Conservation (phyloP, 2,888 invertebrate genomes). For the Neoitamus cyanurus region DNA sequence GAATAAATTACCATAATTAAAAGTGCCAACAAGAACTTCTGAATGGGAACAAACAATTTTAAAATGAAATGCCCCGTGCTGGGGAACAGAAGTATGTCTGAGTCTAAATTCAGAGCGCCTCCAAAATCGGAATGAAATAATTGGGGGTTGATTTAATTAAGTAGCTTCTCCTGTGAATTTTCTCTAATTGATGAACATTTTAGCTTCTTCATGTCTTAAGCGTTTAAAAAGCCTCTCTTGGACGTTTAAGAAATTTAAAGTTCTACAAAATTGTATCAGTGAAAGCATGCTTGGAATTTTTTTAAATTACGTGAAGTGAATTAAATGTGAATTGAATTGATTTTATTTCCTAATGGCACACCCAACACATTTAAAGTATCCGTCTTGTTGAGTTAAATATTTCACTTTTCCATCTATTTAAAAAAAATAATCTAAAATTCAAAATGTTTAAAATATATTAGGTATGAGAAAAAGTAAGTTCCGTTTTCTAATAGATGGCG, state of each 20-base stretch:
- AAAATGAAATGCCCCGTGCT: not conserved
- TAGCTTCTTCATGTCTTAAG: not conserved
- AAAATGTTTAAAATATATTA: no score
- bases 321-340: no score
- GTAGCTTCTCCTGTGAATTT: not conserved
- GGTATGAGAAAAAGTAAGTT: no score
- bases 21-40: not conserved
- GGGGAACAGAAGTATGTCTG: not conserved
- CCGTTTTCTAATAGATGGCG: no score
- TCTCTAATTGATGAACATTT: not conserved
- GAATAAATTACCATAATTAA: not conserved
- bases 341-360: no score
- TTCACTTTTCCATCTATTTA: no score
- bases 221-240: not conserved
- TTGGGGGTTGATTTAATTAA: not conserved
- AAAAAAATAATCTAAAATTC: no score
- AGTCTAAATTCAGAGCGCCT: not conserved
- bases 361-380: no score
- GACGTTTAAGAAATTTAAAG: not conserved
- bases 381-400: no score
- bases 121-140: not conserved
- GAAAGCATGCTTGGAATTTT: not conserved
- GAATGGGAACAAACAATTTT: not conserved
- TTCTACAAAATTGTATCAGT: not conserved
- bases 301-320: no score